Base-by-base conservation (phyloP, 2,113 vertebrate species). In the Chlorodrepanis virens region DNA sequence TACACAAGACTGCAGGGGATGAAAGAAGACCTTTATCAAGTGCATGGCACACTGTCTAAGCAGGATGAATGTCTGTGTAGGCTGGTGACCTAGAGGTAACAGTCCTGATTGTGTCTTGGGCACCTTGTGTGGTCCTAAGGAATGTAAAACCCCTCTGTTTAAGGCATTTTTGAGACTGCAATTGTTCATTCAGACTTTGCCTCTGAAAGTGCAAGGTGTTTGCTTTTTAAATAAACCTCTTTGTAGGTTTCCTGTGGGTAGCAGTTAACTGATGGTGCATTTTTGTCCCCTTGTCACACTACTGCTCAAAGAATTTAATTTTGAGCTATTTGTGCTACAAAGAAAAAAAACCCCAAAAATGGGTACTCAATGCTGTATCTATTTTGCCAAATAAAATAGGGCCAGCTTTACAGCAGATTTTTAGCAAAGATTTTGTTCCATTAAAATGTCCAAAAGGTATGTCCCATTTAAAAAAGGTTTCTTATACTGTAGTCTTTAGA, bases 21-120 rank as follows among this genome's bases (percentile, higher is more conserved):
- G 61, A 92, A 92, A 92, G 49, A 69, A 40, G 59, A 89, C 71
- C n/a, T 94, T 95, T 77, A 88, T 69, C 83, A 86, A 52, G 28
- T 40, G 22, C 53, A 88, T 14, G 17, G 40, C 22, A 49, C 25
- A 37, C 52, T 59, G 47, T 71, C 57, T 89, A 72, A 75, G 35
- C 39, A 71, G 61, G n/a, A 56, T 85, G 35, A 53, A 69, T 25
- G 31, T 53, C 45, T 68, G 14, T 56, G 74, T 17, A 53, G 59
- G 68, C n/a, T 57, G 89, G 42, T 57, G 76, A 65, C n/a, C n/a
- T 24, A 54, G 19, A 80, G 53, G 31, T 65, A 83, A 76, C 31
- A 65, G 40, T 24, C 35, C 14, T 76, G 70, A 39, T 11, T 50
- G 23, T 56, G 35, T 71, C 45, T 60, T n/a, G 24, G n/a, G 50